phyloP scores from a whole-genome alignment of 2,797 vertebrate genomes.

The Cirrhinus molitorella region DNA sequence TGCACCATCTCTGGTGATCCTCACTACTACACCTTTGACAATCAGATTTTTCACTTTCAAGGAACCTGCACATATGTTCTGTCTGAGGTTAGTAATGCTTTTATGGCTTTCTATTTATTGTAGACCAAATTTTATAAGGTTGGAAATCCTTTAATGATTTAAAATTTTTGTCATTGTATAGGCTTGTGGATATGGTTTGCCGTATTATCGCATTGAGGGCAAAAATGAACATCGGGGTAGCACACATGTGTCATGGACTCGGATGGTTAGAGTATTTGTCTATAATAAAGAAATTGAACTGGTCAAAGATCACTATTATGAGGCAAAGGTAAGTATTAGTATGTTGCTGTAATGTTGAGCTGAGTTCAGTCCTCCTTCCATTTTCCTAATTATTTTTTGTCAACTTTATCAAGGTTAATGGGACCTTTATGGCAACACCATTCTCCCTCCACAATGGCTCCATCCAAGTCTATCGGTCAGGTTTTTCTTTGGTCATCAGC shows the following conservation, averaged over 20 bases:
- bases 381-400: not conserved
- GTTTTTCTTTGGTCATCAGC: constrained; percentile 68
- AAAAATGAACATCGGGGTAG: constrained; percentile 74
- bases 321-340: constrained; percentile 66
- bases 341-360: not conserved
- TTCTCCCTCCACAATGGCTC: constrained; percentile 66
- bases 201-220: constrained; percentile 73
- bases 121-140: not conserved
- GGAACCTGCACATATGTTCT: constrained; percentile 79
- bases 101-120: not conserved
- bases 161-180: not conserved
- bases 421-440: constrained; percentile 64
- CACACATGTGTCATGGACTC: constrained; percentile 69
- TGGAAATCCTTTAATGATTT: not conserved
- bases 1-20: constrained; percentile 77
- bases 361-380: not conserved
- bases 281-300: constrained; percentile 71
- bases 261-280: constrained; percentile 71
- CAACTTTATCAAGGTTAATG: constrained; percentile 69
- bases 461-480: constrained; percentile 68
- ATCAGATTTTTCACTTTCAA: constrained; percentile 72
- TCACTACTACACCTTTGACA: constrained; percentile 78
- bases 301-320: constrained; percentile 64
- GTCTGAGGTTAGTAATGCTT: constrained; percentile 60
- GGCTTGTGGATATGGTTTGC: constrained; percentile 50